Evolutionary conservation across 1,140 invertebrate genomes (phyloP).

Genomic region (Platorchestia sp.): DNA sequence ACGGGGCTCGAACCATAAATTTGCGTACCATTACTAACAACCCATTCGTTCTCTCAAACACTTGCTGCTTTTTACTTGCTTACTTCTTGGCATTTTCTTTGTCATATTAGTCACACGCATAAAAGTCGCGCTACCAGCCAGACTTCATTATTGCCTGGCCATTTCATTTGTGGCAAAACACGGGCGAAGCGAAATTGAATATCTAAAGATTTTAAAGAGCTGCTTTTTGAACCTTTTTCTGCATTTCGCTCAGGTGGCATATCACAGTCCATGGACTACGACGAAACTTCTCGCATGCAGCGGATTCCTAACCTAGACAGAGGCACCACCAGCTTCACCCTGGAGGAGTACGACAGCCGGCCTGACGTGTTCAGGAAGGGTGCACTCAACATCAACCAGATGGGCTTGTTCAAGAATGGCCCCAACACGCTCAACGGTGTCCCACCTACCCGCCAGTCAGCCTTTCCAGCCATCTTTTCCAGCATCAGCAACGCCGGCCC

Average conservation of each 20-base stretch:
- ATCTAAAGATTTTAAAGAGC: too few species aligned
- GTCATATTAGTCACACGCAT: too few species aligned
- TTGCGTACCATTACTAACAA: too few species aligned
- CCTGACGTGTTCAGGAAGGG: slow-evolving; percentile 16
- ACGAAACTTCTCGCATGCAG: not conserved
- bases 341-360: slow-evolving; percentile 41
- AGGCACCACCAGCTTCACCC: slow-evolving; percentile 45
- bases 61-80: too few species aligned
- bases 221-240: not conserved
- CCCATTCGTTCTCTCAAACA: too few species aligned
- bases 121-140: too few species aligned
- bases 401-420: not conserved
- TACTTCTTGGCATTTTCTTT: too few species aligned
- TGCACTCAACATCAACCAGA: slow-evolving; percentile 6
- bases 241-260: not conserved
- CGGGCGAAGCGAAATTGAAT: too few species aligned
- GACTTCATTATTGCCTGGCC: too few species aligned
- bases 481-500: not conserved
- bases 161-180: too few species aligned
- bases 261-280: slow-evolving; percentile 17
- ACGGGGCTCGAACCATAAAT: too few species aligned
- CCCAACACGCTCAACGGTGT: not conserved
- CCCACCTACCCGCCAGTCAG: not conserved
- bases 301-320: slow-evolving; percentile 44
- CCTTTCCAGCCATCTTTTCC: slow-evolving; percentile 38